phyloP scores from a whole-genome alignment of 1,140 invertebrate species.

The Daktulosphaira vitifoliae region DNA sequence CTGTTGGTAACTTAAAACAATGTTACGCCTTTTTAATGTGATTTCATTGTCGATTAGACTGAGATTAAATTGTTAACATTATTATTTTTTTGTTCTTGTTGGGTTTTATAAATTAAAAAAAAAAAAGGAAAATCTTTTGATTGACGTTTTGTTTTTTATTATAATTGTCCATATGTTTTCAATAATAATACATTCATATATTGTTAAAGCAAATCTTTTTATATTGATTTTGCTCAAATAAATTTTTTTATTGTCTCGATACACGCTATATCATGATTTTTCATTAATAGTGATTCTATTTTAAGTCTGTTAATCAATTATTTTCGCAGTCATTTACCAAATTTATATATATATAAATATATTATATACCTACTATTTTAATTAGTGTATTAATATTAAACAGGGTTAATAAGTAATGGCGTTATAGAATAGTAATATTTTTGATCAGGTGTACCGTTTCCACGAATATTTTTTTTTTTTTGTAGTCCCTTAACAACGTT shows the following conservation, averaged over 20 bases:
- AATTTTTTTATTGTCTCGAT: background rate
- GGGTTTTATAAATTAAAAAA: slow-evolving; percentile 3
- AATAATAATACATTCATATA: background rate
- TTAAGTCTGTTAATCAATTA: too few relatives aligned
- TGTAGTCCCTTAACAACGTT: too few relatives aligned
- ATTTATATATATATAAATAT: background rate
- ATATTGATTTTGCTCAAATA: slow-evolving; percentile 28
- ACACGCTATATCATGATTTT: slow-evolving; percentile 22
- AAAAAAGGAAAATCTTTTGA: too few relatives aligned
- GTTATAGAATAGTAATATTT: too few relatives aligned
- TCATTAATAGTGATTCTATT: slow-evolving; percentile 2
- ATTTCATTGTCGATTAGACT: slow-evolving; percentile 21
- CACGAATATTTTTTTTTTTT: too few relatives aligned
- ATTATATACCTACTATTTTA: too few relatives aligned
- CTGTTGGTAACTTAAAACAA: background rate
- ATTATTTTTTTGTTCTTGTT: slow-evolving; percentile 11
- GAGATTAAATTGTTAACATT: background rate
- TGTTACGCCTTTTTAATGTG: slow-evolving; percentile 6
- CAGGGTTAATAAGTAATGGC: slow-evolving; percentile 28
- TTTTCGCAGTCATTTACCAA: background rate
- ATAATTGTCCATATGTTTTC: background rate
- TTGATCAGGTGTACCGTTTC: too few relatives aligned
- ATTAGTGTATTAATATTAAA: slow-evolving; percentile 9
- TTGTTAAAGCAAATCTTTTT: slow-evolving; percentile 20
- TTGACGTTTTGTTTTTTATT: too few relatives aligned